Base-by-base conservation (phyloP, 1,140 invertebrate genomes). In the Probaryconus sp. region DNA sequence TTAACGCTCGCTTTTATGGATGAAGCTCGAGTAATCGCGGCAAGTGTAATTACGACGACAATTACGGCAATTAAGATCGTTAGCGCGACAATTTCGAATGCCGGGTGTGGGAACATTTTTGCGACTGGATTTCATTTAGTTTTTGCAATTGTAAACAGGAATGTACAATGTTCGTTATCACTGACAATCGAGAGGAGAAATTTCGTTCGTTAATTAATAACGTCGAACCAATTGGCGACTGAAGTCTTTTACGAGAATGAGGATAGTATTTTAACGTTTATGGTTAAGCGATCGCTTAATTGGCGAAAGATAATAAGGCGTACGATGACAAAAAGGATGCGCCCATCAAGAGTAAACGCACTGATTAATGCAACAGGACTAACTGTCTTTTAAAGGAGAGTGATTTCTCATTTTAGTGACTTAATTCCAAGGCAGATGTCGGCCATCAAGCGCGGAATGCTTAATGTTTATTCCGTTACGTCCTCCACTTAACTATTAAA, bases 61-160 rank as follows among this genome's bases (percentile, higher is more conserved):
- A 67, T 67, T 70, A 70, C 67, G 31, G 50, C 58, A 63, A 70
- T 63, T 70, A 70, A 42, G 43, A 63, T 58, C 33, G 45, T 70
- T 61, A 16, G 42, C 20, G 53, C 17, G 24, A 4, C 0, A 10
- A 13, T 14, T 38, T 28, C 21, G 6, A 6, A 5, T 10, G 20
- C n/a, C 10, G 42, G 50, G 50, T 55, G 61, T 56, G 63, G 31
- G 51, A 67, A 67, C 51, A 58, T 67, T 67, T 48, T 42, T 16
- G 11, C 9, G 0, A 55, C 38, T 65, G 30, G n/a, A n/a, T n/a
- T n/a, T n/a, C n/a, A n/a, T n/a, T n/a, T n/a, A n/a, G n/a, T 47
- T 65, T 50, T 53, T 35, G 50, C 60, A 53, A n/a, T n/a, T n/a
- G n/a, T n/a, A n/a, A n/a, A n/a, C n/a, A n/a, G n/a, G n/a, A n/a